Conservation (phyloP, 2,888 invertebrate species). For the Julus scanicus region DNA sequence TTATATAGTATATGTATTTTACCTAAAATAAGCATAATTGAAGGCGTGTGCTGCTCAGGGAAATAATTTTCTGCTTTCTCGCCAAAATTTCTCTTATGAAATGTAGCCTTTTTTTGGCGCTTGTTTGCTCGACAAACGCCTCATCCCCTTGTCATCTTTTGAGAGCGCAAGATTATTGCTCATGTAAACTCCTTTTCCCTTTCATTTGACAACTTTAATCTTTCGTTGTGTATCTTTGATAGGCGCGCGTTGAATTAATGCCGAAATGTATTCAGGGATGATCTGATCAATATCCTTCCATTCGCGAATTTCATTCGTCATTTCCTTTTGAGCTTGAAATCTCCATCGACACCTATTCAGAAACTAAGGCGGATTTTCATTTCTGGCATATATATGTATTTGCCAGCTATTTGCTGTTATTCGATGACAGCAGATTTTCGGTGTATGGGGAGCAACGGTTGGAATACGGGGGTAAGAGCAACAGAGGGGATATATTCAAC, state of each 20-base stretch:
- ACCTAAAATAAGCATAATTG: not conserved
- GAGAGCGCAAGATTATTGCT: not conserved
- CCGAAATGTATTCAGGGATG: slow-evolving; percentile 11
- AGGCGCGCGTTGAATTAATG: slow-evolving; percentile 19
- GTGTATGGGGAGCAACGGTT: not conserved
- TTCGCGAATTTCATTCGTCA: slow-evolving; percentile 19
- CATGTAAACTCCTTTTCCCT: slow-evolving; percentile 3
- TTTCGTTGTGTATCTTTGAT: slow-evolving; percentile 19
- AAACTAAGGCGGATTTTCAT: slow-evolving; percentile 19
- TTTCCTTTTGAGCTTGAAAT: slow-evolving; percentile 11
- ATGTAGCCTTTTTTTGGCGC: not conserved
- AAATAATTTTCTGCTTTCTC: not conserved
- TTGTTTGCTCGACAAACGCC: not conserved
- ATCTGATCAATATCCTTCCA: slow-evolving; percentile 19
- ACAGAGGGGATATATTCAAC: slow-evolving; percentile 36
- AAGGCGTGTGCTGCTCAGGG: not conserved
- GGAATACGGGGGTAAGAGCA: not conserved
- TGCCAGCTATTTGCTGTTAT: not conserved
- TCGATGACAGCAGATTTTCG: slow-evolving; percentile 8
- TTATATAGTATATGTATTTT: not conserved
- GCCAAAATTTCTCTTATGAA: not conserved
- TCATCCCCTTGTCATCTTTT: not conserved
- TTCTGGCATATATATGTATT: not conserved
- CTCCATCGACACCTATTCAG: slow-evolving; percentile 19
- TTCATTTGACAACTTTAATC: slow-evolving; percentile 19